Conservation (phyloP, 2,797 vertebrate species). For the Scleropages formosus region DNA sequence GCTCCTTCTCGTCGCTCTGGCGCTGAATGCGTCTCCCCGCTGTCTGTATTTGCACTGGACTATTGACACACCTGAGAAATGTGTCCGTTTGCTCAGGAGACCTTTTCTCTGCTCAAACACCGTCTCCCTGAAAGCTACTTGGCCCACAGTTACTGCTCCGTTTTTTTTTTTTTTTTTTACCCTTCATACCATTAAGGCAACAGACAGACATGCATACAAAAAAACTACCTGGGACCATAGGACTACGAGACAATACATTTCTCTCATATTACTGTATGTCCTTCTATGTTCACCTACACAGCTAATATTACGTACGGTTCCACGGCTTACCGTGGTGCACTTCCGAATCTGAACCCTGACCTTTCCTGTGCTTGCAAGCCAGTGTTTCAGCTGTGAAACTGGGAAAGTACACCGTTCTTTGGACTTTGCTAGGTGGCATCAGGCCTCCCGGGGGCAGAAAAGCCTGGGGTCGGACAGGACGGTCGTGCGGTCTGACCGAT, state of each 20-base stretch:
- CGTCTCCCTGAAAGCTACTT: not conserved
- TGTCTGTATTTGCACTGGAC: not conserved
- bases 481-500: too few relatives aligned
- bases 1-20: not conserved
- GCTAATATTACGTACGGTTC: too few relatives aligned
- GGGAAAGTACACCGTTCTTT: too few relatives aligned
- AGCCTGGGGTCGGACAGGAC: too few relatives aligned
- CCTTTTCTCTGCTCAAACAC: not conserved
- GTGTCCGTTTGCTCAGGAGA: constrained; percentile 4
- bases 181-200: not conserved
- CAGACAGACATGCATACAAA: constrained; percentile 5
- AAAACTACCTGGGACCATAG: not conserved
- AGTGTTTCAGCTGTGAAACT: too few relatives aligned
- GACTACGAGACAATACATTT: not conserved
- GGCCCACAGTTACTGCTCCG: not conserved
- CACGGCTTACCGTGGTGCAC: too few relatives aligned
- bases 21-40: not conserved
- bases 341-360: too few relatives aligned
- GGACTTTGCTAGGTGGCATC: too few relatives aligned
- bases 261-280: too few relatives aligned
- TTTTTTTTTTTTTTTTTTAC: not conserved
- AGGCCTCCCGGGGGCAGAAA: too few relatives aligned
- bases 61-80: constrained; percentile 24
- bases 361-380: too few relatives aligned
- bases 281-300: too few relatives aligned